These are phyloP conservation scores for Acomys russatus DNA, from an alignment of 2,797 vertebrate genomes.

Conservation along the genomic window DNA sequence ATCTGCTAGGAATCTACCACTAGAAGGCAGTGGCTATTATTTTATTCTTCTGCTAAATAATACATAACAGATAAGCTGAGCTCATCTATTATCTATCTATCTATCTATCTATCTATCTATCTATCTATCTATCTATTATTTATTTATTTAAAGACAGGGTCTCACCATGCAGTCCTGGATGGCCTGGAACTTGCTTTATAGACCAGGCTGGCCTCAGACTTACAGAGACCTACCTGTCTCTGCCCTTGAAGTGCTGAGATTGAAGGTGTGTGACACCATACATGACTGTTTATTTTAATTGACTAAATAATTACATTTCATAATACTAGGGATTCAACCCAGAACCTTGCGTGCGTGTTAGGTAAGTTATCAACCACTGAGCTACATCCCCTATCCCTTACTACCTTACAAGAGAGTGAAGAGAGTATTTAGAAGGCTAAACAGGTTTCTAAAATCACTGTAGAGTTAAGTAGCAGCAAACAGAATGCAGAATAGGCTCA, in stretches of 20 bases:
- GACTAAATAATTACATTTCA: not conserved
- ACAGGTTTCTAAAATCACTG: not conserved
- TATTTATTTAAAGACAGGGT: not conserved
- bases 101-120: not conserved
- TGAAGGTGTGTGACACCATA: not conserved
- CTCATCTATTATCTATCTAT: not conserved
- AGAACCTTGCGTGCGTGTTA: not conserved
- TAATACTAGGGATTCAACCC: not conserved
- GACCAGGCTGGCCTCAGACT: not conserved
- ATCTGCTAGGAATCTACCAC: not conserved
- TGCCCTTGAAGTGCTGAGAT: not conserved
- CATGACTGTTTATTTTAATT: not conserved
- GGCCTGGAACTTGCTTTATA: not conserved
- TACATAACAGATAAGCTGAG: not conserved
- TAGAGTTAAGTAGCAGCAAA: not conserved
- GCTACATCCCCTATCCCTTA: not conserved
- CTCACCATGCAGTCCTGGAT: not conserved
- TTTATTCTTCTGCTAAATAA: not conserved
- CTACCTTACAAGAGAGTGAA: not conserved
- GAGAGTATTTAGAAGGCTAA: not conserved
- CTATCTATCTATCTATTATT: not conserved
- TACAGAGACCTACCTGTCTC: not conserved
- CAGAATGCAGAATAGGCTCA: not conserved
- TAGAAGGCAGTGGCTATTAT: not conserved
- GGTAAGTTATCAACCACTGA: not conserved